Evolutionary conservation across 2,888 invertebrate species (phyloP).

Genomic region (Nysson spinosus): DNA sequence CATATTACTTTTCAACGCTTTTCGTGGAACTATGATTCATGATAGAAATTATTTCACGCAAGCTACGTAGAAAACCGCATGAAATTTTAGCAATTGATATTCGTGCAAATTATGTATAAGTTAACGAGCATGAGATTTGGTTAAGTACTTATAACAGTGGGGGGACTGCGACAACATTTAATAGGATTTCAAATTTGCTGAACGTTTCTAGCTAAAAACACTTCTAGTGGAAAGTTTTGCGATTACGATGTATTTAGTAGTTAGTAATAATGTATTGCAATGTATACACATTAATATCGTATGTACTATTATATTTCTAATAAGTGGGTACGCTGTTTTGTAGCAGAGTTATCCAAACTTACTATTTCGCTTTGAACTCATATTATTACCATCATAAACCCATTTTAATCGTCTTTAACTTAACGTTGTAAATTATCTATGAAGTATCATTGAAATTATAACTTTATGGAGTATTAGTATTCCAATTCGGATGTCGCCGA

Average conservation of each 20-base stretch:
- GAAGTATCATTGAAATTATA: slow-evolving; percentile 11
- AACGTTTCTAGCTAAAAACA: slow-evolving; percentile 39
- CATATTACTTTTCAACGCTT: slow-evolving; percentile 8
- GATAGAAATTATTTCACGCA: slow-evolving; percentile 10
- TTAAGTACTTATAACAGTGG: slow-evolving; percentile 1
- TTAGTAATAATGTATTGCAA: slow-evolving; percentile 13
- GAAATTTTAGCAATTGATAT: slow-evolving; percentile 16
- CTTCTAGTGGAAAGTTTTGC: slow-evolving; percentile 31
- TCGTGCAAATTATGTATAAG: slow-evolving; percentile 13
- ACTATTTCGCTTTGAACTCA: slow-evolving; percentile 10
- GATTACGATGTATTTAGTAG: slow-evolving; percentile 5
- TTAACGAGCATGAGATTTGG: slow-evolving; percentile 5
- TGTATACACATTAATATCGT: slow-evolving; percentile 27
- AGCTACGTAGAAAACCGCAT: neutral
- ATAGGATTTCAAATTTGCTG: slow-evolving; percentile 13
- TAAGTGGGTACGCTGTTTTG: slow-evolving; percentile 6
- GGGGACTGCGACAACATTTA: neutral
- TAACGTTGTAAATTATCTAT: slow-evolving; percentile 15
- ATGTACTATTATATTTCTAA: slow-evolving; percentile 18
- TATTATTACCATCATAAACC: slow-evolving; percentile 28
- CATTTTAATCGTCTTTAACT: slow-evolving; percentile 18
- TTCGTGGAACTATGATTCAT: slow-evolving; percentile 2
- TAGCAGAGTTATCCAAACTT: slow-evolving; percentile 8
- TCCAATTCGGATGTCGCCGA: slow-evolving; percentile 22
- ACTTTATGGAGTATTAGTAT: slow-evolving; percentile 28